Evolutionary conservation across 2,113 vertebrate genomes (phyloP), one percentile per base, ranked within the genome.

Genomic region (Apodemus speciosus): DNA sequence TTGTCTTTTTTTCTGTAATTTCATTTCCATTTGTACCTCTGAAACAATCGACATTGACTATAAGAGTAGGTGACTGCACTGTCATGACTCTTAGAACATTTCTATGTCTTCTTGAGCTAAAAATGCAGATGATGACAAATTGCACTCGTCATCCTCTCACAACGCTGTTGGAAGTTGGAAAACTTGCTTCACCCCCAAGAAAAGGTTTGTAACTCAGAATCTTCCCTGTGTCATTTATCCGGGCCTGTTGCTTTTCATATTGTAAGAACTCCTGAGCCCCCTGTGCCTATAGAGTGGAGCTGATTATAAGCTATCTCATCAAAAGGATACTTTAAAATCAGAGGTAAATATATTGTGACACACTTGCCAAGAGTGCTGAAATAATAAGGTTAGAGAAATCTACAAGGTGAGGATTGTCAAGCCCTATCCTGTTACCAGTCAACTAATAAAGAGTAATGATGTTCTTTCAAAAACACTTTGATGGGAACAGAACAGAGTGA

Each of bases 351-450:
- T 30, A 86, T 80, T 14, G 9, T 53, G n/a, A 72, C 18, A 20
- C 7, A 86, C 18, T 81, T 35, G 76, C 46, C 68, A 25, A 43
- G 4, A 89, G 16, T 64, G 3, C 18, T 85, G 35, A 95, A 75
- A 94, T 21, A 88, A 51, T 2, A 83, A 85, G 14, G 4, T 85
- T 77, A 89, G 35, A 32, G 4, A 91, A 84, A 81, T 10, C 51
- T 64, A 51, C 72, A 38, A 15, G 11, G 81, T 81, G 95, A 87
- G 21, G 6, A 91, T 18, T 89, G 35, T 89, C 90, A 77, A 80
- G 88, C 71, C 81, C 85, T 88, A 23, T 88, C 51, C 51, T 88
- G 43, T 85, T 93, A 86, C 62, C 71, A 83, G 86, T 73, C 11
- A 64, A 46, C 46, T 71, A 85, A 93, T 85, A 76, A 86, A 90